Conservation (phyloP, 2,888 invertebrate species). For the Pyralis farinalis region DNA sequence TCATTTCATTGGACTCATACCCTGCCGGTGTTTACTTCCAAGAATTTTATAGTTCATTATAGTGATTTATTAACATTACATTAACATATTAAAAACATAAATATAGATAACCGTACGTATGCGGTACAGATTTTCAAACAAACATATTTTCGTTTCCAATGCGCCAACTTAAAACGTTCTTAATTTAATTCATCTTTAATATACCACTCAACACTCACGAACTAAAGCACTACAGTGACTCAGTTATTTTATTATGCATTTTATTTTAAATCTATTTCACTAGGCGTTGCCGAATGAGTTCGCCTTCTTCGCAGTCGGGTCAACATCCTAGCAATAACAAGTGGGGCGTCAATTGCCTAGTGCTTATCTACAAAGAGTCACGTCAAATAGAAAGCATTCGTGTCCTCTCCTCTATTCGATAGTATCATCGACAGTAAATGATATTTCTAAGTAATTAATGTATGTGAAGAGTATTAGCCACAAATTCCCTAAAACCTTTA, state of each 20-base stretch:
- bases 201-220: not conserved
- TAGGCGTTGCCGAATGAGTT: not conserved
- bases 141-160: not conserved
- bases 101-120: too few relatives aligned
- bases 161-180: not conserved
- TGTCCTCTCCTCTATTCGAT: too few relatives aligned
- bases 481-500: not conserved
- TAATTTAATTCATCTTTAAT: not conserved
- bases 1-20: too few relatives aligned
- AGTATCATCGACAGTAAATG: too few relatives aligned
- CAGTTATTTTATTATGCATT: not conserved
- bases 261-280: not conserved
- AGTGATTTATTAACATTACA: too few relatives aligned
- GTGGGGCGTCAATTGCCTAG: not conserved
- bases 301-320: constrained; percentile 1
- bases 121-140: too few relatives aligned
- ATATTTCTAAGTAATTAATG: too few relatives aligned
- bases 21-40: too few relatives aligned
- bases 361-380: constrained; percentile 1
- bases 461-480: too few relatives aligned
- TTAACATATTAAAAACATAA: too few relatives aligned
- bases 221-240: not conserved
- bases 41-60: too few relatives aligned
- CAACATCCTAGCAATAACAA: not conserved
- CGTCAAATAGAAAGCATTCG: not conserved